Conservation (phyloP, 2,113 vertebrate species). For the Colinus virginianus region DNA sequence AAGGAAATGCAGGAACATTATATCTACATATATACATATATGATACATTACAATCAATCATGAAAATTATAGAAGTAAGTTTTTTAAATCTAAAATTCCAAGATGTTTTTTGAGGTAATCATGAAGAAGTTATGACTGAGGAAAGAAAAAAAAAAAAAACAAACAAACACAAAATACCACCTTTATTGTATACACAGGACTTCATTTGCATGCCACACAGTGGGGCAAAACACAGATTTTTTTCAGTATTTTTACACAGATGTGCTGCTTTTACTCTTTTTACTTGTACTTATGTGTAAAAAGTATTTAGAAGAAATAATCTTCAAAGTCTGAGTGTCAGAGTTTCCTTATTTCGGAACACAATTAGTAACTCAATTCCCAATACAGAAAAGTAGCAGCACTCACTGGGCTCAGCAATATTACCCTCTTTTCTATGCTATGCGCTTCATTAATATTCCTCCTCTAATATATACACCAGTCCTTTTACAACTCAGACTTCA, state of each 20-base stretch:
- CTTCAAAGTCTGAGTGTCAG: not conserved
- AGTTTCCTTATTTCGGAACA: not conserved
- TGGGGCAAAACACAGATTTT: not conserved
- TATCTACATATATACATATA: not conserved
- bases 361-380: not conserved
- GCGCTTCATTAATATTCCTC: not conserved
- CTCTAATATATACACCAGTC: not conserved
- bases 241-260: not conserved
- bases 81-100: not conserved
- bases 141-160: not conserved
- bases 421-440: not conserved
- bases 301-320: not conserved
- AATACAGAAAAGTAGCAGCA: not conserved
- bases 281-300: not conserved
- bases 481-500: not conserved
- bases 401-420: not conserved
- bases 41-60: not conserved
- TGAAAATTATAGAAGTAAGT: not conserved
- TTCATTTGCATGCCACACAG: not conserved
- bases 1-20: not conserved
- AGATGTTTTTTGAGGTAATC: not conserved
- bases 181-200: not conserved
- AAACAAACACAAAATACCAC: not conserved
- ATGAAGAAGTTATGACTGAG: not conserved
- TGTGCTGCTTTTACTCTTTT: not conserved